Conservation (phyloP, 2,113 vertebrate species). For the Columba livia region DNA sequence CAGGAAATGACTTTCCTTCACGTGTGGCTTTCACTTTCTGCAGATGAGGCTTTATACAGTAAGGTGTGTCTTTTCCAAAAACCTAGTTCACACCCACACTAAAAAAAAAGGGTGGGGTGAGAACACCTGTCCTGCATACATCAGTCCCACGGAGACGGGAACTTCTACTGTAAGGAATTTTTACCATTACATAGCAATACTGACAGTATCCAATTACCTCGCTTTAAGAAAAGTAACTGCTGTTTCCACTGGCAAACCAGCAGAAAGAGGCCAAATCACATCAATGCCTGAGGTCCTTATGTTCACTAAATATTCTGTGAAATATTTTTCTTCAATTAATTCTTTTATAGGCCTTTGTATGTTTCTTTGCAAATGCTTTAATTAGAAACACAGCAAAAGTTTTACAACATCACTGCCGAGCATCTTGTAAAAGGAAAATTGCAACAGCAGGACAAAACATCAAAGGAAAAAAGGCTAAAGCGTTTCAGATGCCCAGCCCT, state of each 20-base stretch:
- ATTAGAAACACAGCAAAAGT: not conserved
- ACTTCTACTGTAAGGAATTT: not conserved
- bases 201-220: too few species aligned
- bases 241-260: not conserved
- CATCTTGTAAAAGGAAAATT: not conserved
- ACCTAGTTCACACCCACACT: not conserved
- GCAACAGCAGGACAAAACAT: not conserved
- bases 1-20: not conserved
- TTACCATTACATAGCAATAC: not conserved
- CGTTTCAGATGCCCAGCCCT: not conserved
- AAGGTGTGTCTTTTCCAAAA: not conserved
- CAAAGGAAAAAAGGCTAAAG: not conserved
- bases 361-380: not conserved
- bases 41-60: not conserved
- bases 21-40: conserved; percentile 24
- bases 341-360: not conserved
- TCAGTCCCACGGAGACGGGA: not conserved
- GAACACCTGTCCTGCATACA: not conserved
- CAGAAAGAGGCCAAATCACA: not conserved
- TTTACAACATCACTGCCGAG: not conserved
- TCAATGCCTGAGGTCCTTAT: not conserved
- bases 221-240: not conserved
- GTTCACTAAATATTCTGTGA: not conserved
- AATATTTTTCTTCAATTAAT: not conserved
- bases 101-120: not conserved